These are phyloP conservation scores for Sebastes fasciatus DNA, from an alignment of 2,113 vertebrate species.

Conservation along the genomic window DNA sequence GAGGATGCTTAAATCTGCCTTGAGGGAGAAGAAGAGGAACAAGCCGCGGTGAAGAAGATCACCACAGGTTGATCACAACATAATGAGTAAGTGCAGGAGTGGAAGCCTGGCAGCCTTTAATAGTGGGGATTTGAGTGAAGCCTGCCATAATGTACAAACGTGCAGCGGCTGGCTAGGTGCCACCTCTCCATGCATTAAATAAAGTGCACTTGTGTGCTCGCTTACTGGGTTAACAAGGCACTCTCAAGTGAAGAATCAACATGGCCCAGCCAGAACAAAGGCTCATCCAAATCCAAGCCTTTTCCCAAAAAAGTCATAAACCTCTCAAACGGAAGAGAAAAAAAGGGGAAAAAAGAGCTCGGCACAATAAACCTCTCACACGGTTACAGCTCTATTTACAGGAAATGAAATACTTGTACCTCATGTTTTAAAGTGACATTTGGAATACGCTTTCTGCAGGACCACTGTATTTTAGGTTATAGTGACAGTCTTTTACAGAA, in stretches of 20 bases:
- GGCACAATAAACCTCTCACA: constrained; percentile 14
- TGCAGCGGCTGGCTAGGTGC: constrained; percentile 64
- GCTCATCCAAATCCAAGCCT: constrained; percentile 51
- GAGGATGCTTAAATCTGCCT: constrained; percentile 11
- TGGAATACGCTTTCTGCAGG: not conserved
- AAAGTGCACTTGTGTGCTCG: constrained; percentile 74
- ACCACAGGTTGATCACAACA: constrained; percentile 51
- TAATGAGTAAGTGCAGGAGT: constrained; percentile 49
- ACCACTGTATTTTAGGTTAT: not conserved
- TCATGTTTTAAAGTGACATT: constrained; percentile 30
- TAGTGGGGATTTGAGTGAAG: constrained; percentile 63
- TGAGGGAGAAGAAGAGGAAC: constrained; percentile 15
- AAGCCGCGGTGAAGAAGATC: constrained; percentile 10
- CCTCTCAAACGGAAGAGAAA: constrained; percentile 22
- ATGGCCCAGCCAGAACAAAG: constrained; percentile 60
- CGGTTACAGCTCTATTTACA: not conserved
- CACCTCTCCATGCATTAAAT: constrained; percentile 75
- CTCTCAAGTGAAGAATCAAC: constrained; percentile 54
- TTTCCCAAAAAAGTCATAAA: constrained; percentile 55
- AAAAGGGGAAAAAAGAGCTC: not conserved
- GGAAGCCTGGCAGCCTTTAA: constrained; percentile 50
- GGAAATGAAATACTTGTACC: constrained; percentile 22
- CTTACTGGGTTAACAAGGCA: constrained; percentile 74
- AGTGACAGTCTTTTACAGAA: not conserved
- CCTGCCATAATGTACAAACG: constrained; percentile 58